Base-by-base conservation (phyloP, 2,888 invertebrate species). In the Phyllotreta striolata region DNA sequence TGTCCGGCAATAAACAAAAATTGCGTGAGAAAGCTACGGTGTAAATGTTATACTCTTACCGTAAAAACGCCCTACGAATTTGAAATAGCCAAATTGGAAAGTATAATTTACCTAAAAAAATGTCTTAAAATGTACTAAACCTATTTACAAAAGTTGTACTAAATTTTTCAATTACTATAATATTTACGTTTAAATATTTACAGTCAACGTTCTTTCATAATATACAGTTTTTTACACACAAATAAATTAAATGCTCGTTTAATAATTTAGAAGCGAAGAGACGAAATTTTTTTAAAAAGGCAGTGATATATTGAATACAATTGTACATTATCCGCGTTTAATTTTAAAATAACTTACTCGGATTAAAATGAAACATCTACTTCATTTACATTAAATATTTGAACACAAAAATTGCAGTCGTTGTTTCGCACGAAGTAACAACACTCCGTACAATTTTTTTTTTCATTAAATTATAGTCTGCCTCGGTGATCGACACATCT, bases 131-230 rank as follows among this genome's bases (percentile, higher is more conserved):
- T 71, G 66, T 66, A 66, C 70, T 73, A 73, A 60, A 61, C 59
- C 62, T 72, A 72, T 72, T 68, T 72, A 72, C 72, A 73, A 70
- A 73, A 73, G 71, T 75, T 76, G 74, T 74, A 77, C 74, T 76
- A 75, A 72, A 66, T 72, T 67, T 64, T 68, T 66, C 24, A 24
- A 24, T 68, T 64, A 64, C 67, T 70, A 66, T 72, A 67, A 70
- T 62, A 56, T 49, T 71, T 68, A 67, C 64, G 65, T 55, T 54
- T 69, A 60, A 71, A 66, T 72, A 71, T 67, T 46, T 66, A 66
- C 63, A 66, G 38, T 46, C 43, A 57, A 60, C 49, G 14, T 59
- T 65, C 57, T 67, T 70, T 67, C 66, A 68, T 70, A 71, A 71
- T 68, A 68, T 64, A 65, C 64, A 67, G n/a, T 70, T 63, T 63